These are phyloP conservation scores for Tupaia tana DNA, from an alignment of 2,113 vertebrate species.

Conservation along the genomic window DNA sequence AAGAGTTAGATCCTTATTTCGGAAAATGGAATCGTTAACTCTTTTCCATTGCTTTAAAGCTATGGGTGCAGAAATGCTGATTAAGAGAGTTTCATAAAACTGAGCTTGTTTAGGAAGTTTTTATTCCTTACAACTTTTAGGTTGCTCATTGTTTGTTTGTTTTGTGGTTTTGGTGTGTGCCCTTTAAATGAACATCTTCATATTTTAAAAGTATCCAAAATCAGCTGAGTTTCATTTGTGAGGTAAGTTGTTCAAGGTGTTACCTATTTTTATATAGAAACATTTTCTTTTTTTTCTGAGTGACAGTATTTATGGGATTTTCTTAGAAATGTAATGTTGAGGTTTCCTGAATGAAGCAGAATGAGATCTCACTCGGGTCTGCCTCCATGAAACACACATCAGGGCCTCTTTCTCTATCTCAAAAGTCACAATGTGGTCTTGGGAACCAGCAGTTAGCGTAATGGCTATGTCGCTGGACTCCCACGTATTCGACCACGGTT, in stretches of 20 bases:
- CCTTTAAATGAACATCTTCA: background rate
- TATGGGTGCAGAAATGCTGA: background rate
- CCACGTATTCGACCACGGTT: too few relatives aligned
- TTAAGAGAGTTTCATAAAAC: background rate
- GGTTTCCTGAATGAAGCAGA: conserved; percentile 79
- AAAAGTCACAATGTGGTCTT: background rate
- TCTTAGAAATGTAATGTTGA: conserved; percentile 63
- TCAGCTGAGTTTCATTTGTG: conserved; percentile 49
- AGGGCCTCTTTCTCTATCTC: background rate
- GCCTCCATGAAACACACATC: conserved; percentile 58
- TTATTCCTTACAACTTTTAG: conserved; percentile 46
- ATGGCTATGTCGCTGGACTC: too few relatives aligned
- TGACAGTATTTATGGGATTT: conserved; percentile 71
- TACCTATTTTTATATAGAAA: background rate
- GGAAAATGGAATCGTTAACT: background rate
- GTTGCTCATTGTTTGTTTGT: background rate
- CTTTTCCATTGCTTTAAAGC: background rate
- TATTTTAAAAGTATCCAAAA: conserved; percentile 55
- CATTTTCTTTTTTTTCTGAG: conserved; percentile 52
- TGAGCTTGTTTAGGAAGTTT: conserved; percentile 45
- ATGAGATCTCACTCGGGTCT: conserved; percentile 47
- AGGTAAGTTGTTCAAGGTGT: background rate
- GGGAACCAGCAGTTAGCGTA: too few relatives aligned
- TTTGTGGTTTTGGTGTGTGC: too few relatives aligned
- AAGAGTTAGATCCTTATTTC: background rate